Percentiles rank a stretch among this genome's conserved stretches.
Conservation (phyloP, 2,797 vertebrate species). For the Gobio occitaniae region DNA sequence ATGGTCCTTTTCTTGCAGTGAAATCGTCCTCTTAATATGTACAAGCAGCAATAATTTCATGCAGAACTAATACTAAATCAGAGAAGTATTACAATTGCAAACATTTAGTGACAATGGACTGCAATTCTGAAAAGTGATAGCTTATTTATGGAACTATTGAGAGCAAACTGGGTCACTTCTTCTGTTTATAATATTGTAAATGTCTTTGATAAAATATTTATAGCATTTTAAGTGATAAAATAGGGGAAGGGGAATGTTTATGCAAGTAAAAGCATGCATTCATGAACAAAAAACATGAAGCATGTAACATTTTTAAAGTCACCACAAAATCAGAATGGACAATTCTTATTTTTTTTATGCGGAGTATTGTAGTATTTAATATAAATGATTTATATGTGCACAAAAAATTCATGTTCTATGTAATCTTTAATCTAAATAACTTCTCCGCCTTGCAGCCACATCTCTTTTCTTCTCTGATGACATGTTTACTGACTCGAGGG, state of each 20-base stretch:
- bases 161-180: neutral
- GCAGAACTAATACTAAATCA: conserved; percentile 33
- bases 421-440: neutral
- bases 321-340: neutral
- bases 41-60: conserved; percentile 33
- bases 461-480: neutral
- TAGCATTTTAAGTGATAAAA: conserved; percentile 33
- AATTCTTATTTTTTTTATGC: neutral
- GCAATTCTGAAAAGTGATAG: conserved; percentile 2
- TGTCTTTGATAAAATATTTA: conserved; percentile 34
- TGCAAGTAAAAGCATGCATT: neutral
- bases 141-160: neutral
- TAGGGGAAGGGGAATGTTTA: neutral
- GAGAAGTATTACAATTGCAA: neutral
- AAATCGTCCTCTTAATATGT: conserved; percentile 7
- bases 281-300: neutral
- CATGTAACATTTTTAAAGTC: neutral
- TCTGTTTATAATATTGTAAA: conserved; percentile 27
- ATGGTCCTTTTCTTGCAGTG: conserved; percentile 25
- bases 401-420: neutral
- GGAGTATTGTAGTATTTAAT: neutral
- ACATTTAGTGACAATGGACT: conserved; percentile 2
- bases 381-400: neutral
- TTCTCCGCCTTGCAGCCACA: neutral
- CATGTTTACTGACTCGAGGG: neutral